phyloP scores from a whole-genome alignment of 2,888 invertebrate genomes.

The Patella ulyssiponensis region DNA sequence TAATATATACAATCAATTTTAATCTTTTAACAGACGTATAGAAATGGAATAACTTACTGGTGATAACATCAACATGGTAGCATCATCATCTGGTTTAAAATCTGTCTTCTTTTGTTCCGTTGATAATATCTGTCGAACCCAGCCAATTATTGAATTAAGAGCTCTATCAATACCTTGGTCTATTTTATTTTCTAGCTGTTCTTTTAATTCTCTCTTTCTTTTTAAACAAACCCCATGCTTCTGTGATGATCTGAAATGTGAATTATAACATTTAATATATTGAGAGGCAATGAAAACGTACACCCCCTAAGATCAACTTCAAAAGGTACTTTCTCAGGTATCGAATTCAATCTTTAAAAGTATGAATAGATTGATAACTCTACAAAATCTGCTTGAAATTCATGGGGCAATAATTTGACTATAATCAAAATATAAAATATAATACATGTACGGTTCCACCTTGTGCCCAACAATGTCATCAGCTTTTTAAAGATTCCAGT shows the following conservation, averaged over 20 bases:
- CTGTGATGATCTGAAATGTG: conserved; percentile 81
- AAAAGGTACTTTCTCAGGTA: not conserved
- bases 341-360: not conserved
- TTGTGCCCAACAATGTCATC: no score
- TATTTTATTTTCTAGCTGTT: conserved; percentile 88
- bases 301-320: not conserved
- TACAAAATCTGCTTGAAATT: no score
- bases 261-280: not conserved
- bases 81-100: conserved; percentile 77
- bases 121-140: conserved; percentile 91
- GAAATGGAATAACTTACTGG: conserved; percentile 76
- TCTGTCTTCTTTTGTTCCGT: conserved; percentile 96
- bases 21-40: no score
- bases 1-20: no score
- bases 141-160: conserved; percentile 88
- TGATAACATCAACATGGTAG: conserved; percentile 72
- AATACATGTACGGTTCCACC: no score
- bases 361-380: not conserved
- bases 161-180: conserved; percentile 82
- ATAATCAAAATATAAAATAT: no score
- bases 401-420: no score
- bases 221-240: conserved; percentile 91
- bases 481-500: no score
- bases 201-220: conserved; percentile 87
- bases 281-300: no score